A percentile compares a stretch with the other conserved stretches of the same genome.
phyloP scores from a whole-genome alignment of 2,888 invertebrate species.

The Macrosiphum euphorbiae region DNA sequence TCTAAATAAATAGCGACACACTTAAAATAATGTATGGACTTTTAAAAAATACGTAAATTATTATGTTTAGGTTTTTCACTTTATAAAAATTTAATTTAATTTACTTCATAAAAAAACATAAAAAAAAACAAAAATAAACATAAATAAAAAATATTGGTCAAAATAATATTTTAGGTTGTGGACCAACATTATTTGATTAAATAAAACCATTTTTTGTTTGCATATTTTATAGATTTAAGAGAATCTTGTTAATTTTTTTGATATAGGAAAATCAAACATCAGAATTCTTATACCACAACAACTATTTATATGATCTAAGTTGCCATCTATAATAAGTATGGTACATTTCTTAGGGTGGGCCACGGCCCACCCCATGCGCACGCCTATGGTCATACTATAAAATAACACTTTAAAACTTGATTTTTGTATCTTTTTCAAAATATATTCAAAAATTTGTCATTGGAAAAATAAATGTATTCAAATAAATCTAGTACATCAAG shows the following conservation, averaged over 20 bases:
- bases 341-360: too few relatives aligned
- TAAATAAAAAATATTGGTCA: neutral
- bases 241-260: too few relatives aligned
- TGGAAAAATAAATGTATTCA: neutral
- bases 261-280: too few relatives aligned
- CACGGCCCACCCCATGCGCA: too few relatives aligned
- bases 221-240: too few relatives aligned
- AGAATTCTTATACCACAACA: too few relatives aligned
- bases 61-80: neutral
- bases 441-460: neutral
- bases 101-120: too few relatives aligned
- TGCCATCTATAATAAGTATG: too few relatives aligned
- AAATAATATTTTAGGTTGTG: neutral
- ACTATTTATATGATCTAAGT: too few relatives aligned
- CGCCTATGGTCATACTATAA: too few relatives aligned
- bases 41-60: neutral
- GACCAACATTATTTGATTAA: too few relatives aligned
- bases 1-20: neutral
- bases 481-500: neutral
- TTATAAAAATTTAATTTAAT: neutral
- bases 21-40: neutral
- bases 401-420: neutral
- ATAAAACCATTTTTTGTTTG: too few relatives aligned
- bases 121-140: neutral
- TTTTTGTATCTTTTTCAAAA: neutral